Base-by-base conservation (phyloP, 1,140 invertebrate genomes). In the Eciton burchellii region DNA sequence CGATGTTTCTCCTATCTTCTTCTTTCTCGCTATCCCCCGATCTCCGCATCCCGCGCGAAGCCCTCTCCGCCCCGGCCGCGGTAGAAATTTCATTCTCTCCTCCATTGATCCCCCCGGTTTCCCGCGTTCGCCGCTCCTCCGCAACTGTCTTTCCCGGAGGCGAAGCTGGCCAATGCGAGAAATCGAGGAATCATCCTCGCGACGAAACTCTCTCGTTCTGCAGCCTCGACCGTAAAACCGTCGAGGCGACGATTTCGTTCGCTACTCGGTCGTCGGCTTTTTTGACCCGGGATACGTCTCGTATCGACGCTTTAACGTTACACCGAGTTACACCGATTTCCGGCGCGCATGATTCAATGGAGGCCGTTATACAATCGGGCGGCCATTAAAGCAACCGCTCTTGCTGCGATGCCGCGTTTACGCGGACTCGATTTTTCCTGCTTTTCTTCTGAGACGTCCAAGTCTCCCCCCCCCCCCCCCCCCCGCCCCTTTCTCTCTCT, bases 51-150 rank as follows among this genome's bases (percentile, higher is more conserved):
- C 45, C 24, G 35, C 35, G 35, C 35, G 35, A 35, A 35, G 35
- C 6, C n/a, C 21, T 24, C 12, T n/a, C 16, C 63, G 3, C 14
- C 47, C n/a, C 3, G 71, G 45, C 66, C 56, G 81, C n/a, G n/a
- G n/a, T n/a, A 76, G 65, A 52, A 35, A 68, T 79, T 70, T 79
- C 54, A 77, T 82, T n/a, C n/a, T n/a, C 71, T 86, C 79, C 86
- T 82, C 59, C 24, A 54, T 57, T 8, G n/a, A 43, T 16, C 11
- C 56, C 60, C 21, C 29, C 57, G n/a, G 29, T 59, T 82, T 84
- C 43, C 63, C 16, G n/a, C 14, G 59, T 60, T 59, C 16, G 14
- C 2, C 43, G 21, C 2, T 65, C n/a, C 66, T 41, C 14, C 54
- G n/a, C n/a, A n/a, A n/a, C n/a, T n/a, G n/a, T n/a, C 26, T 47